phyloP scores from a whole-genome alignment of 2,797 vertebrate species.

The Nyctalus aviator region DNA sequence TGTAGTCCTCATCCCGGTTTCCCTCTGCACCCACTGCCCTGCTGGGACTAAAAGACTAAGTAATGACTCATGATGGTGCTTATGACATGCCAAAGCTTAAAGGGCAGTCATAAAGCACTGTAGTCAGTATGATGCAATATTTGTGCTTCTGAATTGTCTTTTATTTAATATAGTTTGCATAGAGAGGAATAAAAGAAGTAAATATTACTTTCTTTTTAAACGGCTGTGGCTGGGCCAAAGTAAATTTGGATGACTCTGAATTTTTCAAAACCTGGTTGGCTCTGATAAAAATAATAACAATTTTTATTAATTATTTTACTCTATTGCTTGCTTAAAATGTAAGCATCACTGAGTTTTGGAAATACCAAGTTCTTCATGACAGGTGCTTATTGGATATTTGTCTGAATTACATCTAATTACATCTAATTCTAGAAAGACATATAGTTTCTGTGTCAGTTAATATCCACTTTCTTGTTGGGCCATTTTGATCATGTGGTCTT shows the following conservation, averaged over 20 bases:
- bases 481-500: background rate
- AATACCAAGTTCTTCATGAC: background rate
- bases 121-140: background rate
- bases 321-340: background rate
- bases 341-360: conserved; percentile 27
- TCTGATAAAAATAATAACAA: background rate
- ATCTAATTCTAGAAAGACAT: background rate
- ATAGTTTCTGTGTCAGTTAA: background rate
- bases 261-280: background rate
- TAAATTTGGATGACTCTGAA: background rate
- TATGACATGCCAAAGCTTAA: background rate
- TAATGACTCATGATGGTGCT: too few relatives aligned
- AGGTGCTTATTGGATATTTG: background rate
- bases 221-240: background rate
- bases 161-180: background rate
- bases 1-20: background rate
- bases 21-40: background rate
- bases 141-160: background rate
- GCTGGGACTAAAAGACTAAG: background rate
- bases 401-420: background rate
- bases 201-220: background rate
- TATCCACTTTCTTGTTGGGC: background rate
- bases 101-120: background rate
- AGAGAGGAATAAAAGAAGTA: background rate
- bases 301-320: background rate